phyloP scores from a whole-genome alignment of 92 coral and sea anemone genomes.

The Porites divaricata region DNA sequence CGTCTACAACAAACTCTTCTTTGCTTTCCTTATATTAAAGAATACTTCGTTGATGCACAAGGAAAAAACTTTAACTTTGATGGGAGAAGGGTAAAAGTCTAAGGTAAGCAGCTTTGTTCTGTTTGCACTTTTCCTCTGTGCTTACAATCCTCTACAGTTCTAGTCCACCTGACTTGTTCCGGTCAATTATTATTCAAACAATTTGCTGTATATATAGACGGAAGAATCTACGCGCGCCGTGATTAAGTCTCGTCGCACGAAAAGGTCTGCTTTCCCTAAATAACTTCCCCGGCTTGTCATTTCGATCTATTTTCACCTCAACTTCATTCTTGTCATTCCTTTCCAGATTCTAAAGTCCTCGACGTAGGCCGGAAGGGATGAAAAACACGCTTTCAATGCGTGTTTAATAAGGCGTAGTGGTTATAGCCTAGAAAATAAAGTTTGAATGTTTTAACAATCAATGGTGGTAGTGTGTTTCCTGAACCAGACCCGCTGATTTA shows the following conservation, averaged over 20 bases:
- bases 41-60: conserved; percentile 22
- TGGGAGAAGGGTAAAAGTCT: conserved; percentile 1
- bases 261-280: background rate
- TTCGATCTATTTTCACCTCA: background rate
- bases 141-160: no score
- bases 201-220: no score
- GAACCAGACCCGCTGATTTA: no score
- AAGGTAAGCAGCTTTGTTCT: background rate
- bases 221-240: background rate
- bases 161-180: no score
- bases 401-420: background rate
- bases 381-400: background rate
- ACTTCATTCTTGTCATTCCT: background rate
- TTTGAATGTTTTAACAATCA: background rate
- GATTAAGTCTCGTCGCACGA: background rate
- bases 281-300: background rate
- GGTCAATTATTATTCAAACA: no score
- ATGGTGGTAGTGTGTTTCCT: background rate
- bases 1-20: no score
- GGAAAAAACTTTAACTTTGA: conserved; percentile 1
- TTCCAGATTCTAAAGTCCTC: background rate
- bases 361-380: background rate
- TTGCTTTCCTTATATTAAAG: background rate
- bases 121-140: no score
- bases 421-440: background rate